Conservation (phyloP, 2,113 vertebrate genomes). For the Dromiciops gliroides region DNA sequence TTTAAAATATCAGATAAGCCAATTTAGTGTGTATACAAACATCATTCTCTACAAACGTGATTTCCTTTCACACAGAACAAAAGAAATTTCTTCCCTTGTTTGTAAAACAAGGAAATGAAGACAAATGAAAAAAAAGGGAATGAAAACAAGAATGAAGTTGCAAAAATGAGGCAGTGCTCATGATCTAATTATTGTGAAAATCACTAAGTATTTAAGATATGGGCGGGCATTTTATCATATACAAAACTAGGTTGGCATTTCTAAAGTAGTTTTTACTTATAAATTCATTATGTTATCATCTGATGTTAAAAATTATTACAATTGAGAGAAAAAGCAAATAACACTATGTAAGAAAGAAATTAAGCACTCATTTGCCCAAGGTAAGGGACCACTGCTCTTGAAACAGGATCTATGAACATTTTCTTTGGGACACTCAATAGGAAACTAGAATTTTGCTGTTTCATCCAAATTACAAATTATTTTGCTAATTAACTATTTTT, state of each 20-base stretch:
- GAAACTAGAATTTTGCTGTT: slow-evolving; percentile 13
- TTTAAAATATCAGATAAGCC: slow-evolving; percentile 9
- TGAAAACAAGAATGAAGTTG: background rate
- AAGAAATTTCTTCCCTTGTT: background rate
- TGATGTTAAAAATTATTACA: slow-evolving; percentile 40
- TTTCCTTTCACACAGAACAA: background rate
- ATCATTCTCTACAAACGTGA: too few species aligned
- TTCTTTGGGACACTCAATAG: slow-evolving; percentile 3
- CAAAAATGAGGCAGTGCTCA: slow-evolving; percentile 36
- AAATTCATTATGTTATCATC: slow-evolving; percentile 19
- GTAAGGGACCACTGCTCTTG: background rate
- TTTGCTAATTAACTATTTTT: background rate
- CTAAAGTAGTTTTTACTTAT: slow-evolving; percentile 29
- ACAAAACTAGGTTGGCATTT: slow-evolving; percentile 69
- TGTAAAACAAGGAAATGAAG: background rate
- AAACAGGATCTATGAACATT: slow-evolving; percentile 16
- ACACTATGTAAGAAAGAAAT: background rate
- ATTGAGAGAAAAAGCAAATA: background rate
- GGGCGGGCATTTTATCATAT: slow-evolving; percentile 56
- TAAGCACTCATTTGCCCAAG: background rate
- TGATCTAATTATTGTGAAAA: slow-evolving; percentile 44
- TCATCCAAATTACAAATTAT: background rate
- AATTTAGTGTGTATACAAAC: slow-evolving; percentile 25
- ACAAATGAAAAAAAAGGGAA: background rate
- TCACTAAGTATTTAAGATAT: slow-evolving; percentile 53